phyloP scores from a whole-genome alignment of 2,797 vertebrate species.

The Melanotaenia boesemani region DNA sequence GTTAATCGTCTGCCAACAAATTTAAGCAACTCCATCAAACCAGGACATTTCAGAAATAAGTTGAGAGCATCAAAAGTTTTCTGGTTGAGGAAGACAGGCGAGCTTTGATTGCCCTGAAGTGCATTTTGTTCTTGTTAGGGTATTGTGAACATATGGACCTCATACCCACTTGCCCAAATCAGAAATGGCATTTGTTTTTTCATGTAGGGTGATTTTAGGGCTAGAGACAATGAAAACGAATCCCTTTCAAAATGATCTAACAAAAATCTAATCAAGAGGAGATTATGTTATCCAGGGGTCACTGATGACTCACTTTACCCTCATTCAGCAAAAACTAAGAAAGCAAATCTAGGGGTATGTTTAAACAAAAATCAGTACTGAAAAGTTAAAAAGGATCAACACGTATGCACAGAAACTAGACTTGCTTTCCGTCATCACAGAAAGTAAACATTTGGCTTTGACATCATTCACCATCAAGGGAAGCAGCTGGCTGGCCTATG shows the following conservation, averaged over 20 bases:
- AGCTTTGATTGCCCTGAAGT: constrained; percentile 73
- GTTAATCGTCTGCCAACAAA: constrained; percentile 77
- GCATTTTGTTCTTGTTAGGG: constrained; percentile 76
- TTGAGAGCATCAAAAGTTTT: constrained; percentile 65
- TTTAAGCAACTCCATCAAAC: constrained; percentile 78
- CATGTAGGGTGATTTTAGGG: constrained; percentile 71
- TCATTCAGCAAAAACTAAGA: constrained; percentile 44
- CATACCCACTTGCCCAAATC: constrained; percentile 69
- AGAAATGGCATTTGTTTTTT: constrained; percentile 78
- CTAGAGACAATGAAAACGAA: constrained; percentile 66
- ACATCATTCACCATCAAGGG: constrained; percentile 47
- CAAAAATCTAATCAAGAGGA: constrained; percentile 66
- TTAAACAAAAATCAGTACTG: constrained; percentile 52
- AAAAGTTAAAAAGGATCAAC: constrained; percentile 52
- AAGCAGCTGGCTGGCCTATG: constrained; percentile 59
- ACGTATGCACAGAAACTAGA: constrained; percentile 18
- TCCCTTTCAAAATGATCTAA: constrained; percentile 68
- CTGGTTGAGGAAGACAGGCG: constrained; percentile 63
- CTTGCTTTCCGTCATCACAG: constrained; percentile 53
- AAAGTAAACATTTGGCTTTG: constrained; percentile 57
- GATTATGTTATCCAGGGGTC: constrained; percentile 53
- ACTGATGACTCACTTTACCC: constrained; percentile 66
- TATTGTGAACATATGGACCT: constrained; percentile 83
- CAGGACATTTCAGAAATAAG: constrained; percentile 73
- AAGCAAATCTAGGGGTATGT: constrained; percentile 38